Percentiles rank a stretch among this genome's conserved stretches.
phyloP scores from a whole-genome alignment of 2,113 vertebrate species.

The Pithys albifrons region DNA sequence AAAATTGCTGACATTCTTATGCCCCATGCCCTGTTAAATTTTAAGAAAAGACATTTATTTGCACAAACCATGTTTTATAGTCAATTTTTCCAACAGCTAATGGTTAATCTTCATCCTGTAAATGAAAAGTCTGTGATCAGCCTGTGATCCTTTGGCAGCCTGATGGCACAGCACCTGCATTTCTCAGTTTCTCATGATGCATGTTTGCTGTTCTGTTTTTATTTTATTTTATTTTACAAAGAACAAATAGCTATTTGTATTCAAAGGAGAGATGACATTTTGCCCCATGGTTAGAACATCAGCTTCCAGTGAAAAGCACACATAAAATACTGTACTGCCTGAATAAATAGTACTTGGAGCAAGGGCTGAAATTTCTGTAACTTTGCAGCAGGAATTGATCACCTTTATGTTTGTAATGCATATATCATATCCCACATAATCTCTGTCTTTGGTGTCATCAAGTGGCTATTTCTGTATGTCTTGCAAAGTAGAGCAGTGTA shows the following conservation, averaged over 20 bases:
- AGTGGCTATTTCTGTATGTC: neutral
- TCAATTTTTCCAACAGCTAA: neutral
- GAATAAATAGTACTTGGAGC: neutral
- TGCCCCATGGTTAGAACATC: fast-evolving
- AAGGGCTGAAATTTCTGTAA: neutral
- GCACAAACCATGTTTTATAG: neutral
- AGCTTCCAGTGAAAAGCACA: neutral
- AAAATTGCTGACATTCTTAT: neutral
- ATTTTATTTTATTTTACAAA: neutral
- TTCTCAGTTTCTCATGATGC: neutral
- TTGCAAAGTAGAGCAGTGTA: neutral
- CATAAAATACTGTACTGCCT: neutral
- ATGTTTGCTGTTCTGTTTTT: neutral
- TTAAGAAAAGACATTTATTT: neutral
- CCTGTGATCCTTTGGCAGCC: neutral
- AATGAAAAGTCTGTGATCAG: neutral
- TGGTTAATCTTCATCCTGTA: neutral
- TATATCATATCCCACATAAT: neutral
- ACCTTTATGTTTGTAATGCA: neutral
- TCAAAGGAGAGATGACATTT: neutral
- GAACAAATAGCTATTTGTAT: neutral
- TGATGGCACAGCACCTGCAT: neutral
- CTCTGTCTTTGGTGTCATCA: neutral
- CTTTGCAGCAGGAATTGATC: neutral
- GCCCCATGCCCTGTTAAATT: neutral